Base-by-base conservation (phyloP, 2,888 invertebrate genomes). In the Trimorus sp. region DNA sequence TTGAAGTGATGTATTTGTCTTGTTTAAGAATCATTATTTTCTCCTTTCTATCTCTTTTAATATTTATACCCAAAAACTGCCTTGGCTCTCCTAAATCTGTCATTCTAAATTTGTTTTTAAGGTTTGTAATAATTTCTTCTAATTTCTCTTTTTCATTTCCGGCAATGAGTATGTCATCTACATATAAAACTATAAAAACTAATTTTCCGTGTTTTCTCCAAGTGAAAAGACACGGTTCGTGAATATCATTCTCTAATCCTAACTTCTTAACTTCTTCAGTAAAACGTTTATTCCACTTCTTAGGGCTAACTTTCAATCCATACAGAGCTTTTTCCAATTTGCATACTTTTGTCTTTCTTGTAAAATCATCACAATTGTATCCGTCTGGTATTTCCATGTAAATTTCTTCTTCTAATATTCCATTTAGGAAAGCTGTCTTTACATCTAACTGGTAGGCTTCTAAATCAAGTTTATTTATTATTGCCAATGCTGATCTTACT, bases 281-380 rank as follows among this genome's bases (percentile, higher is more conserved):
- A 51, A 51, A 51, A 14, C 14, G 11, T n/a, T 51, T 11, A n/a
- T 51, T 51, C 49, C 49, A 51, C 14, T 51, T 51, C 14, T 51
- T 51, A 14, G 49, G 45, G n/a, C 45, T 45, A 5, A 45, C n/a
- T 45, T 45, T 45, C 45, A 45, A n/a, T 45, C 45, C 45, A 45
- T 45, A 45, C 45, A 45, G n/a, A 45, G 45, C 45, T 45, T n/a
- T 45, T 45, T 45, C 45, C 15, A 51, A 51, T 51, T 51, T 51
- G 7, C 12, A 14, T 51, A 51, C 49, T 51, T 51, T 51, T 12
- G 49, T n/a, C 15, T n/a, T 51, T 51, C 49, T 12, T n/a, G 7
- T 14, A 1, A 7, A n/a, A 51, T 51, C 26, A 26, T 26, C 26
- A 26, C 26, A 26, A 26, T 26, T 26, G 4, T 26, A 26, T 26